Conservation (phyloP, 2,797 vertebrate genomes). For the Typhlichthys eigenmanni region DNA sequence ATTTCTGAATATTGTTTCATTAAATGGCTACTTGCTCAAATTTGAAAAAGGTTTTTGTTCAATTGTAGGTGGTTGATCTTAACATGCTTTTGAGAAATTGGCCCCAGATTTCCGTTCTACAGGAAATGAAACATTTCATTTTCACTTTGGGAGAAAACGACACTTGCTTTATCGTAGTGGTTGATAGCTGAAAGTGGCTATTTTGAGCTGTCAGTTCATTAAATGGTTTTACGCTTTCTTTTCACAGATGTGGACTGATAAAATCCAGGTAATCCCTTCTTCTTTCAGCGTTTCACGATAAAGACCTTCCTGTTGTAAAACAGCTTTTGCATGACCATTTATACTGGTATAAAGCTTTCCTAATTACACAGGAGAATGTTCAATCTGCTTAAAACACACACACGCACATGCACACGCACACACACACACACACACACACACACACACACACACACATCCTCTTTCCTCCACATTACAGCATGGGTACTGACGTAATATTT, state of each 20-base stretch:
- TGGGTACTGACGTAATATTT: conserved; percentile 56
- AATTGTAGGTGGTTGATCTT: not conserved
- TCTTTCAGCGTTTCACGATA: not conserved
- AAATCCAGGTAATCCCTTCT: not conserved
- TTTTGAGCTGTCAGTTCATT: not conserved
- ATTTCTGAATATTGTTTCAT: conserved; percentile 35
- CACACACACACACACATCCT: conserved; percentile 1
- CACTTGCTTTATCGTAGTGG: too few relatives aligned
- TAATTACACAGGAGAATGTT: conserved; percentile 40
- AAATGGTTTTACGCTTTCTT: not conserved
- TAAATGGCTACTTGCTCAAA: not conserved
- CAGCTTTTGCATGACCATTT: too few relatives aligned
- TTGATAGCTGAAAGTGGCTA: too few relatives aligned
- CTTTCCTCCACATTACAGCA: conserved; percentile 50
- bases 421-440: conserved; percentile 1
- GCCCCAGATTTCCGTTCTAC: not conserved
- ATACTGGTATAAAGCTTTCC: conserved; percentile 30
- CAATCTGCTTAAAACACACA: conserved; percentile 33
- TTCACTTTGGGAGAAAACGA: not conserved
- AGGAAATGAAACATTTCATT: not conserved
- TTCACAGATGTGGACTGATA: not conserved
- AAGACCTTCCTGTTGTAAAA: not conserved
- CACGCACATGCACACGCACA: conserved; percentile 50
- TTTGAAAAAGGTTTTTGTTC: not conserved
- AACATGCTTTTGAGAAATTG: not conserved